A percentile compares a stretch with the other conserved stretches of the same genome.
Conservation (phyloP, 2,888 invertebrate species). For the Allolobophora icterica region DNA sequence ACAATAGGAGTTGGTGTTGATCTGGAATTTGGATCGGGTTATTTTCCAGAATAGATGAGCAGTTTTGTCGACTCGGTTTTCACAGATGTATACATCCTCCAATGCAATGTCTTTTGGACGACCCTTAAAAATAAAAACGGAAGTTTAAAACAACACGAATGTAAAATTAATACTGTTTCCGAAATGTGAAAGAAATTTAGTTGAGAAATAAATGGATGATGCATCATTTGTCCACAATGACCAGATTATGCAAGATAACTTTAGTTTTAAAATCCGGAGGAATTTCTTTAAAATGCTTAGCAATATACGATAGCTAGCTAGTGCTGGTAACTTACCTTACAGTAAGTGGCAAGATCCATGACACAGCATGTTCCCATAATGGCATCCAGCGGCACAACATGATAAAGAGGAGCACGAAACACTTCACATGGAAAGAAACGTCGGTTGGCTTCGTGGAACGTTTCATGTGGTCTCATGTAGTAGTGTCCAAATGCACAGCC, state of each 20-base stretch:
- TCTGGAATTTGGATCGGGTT: conserved; percentile 72
- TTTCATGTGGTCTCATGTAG: conserved; percentile 94
- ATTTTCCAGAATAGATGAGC: conserved; percentile 90
- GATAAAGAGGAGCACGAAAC: conserved; percentile 92
- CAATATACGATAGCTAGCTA: background rate
- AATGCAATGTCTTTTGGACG: conserved; percentile 74
- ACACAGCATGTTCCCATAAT: conserved; percentile 98
- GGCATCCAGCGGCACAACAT: conserved; percentile 90
- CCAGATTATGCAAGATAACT: background rate
- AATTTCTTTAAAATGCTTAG: background rate
- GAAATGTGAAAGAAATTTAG: background rate
- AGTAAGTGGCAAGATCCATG: conserved; percentile 88
- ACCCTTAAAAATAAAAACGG: conserved; percentile 69
- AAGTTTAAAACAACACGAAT: background rate
- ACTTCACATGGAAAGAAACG: conserved; percentile 78
- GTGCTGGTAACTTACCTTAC: conserved; percentile 75
- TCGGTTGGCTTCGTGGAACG: conserved; percentile 92
- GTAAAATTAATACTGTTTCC: background rate
- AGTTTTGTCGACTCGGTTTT: conserved; percentile 89
- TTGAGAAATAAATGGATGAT: no score
- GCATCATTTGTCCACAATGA: no score
- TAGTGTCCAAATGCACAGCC: conserved; percentile 94
- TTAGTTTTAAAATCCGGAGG: background rate
- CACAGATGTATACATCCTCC: conserved; percentile 93
- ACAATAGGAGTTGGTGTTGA: conserved; percentile 91